phyloP scores from a whole-genome alignment of 2,888 invertebrate genomes.

The Gonocerus acuteangulatus region DNA sequence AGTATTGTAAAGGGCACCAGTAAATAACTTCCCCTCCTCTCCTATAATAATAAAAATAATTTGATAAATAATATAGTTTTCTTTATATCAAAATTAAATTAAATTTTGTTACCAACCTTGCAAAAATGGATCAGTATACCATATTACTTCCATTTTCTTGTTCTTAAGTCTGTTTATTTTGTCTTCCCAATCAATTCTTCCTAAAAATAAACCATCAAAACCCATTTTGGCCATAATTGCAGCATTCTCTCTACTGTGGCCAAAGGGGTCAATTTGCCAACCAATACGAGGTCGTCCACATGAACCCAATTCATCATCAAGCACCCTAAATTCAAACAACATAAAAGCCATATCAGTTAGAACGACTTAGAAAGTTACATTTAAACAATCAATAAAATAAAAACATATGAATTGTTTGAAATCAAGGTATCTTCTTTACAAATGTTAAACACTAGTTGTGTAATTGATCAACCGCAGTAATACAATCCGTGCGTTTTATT shows the following conservation, averaged over 20 bases:
- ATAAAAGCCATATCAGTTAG: too few species aligned
- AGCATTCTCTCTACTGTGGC: conserved; percentile 65
- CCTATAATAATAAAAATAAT: conserved; percentile 32
- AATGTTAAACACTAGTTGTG: too few species aligned
- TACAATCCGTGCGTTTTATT: too few species aligned
- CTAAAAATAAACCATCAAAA: conserved; percentile 64
- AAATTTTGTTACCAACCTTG: neutral
- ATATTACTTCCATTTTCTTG: conserved; percentile 61
- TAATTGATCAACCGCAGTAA: too few species aligned
- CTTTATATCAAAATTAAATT: neutral
- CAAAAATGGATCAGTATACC: conserved; percentile 43
- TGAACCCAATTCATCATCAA: conserved; percentile 61
- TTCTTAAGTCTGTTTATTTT: conserved; percentile 50
- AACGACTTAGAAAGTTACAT: too few species aligned
- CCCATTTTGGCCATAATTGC: conserved; percentile 58
- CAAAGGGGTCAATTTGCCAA: conserved; percentile 87
- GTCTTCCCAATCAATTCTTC: conserved; percentile 61
- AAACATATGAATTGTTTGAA: too few species aligned
- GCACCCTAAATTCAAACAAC: conserved; percentile 49
- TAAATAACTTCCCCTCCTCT: conserved; percentile 55
- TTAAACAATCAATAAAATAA: too few species aligned
- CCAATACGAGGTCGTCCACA: conserved; percentile 68
- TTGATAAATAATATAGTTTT: neutral
- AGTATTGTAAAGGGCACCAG: conserved; percentile 70
- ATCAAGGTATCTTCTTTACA: too few species aligned